Conservation (phyloP, 2,888 invertebrate species). For the Eupithecia abbreviata region DNA sequence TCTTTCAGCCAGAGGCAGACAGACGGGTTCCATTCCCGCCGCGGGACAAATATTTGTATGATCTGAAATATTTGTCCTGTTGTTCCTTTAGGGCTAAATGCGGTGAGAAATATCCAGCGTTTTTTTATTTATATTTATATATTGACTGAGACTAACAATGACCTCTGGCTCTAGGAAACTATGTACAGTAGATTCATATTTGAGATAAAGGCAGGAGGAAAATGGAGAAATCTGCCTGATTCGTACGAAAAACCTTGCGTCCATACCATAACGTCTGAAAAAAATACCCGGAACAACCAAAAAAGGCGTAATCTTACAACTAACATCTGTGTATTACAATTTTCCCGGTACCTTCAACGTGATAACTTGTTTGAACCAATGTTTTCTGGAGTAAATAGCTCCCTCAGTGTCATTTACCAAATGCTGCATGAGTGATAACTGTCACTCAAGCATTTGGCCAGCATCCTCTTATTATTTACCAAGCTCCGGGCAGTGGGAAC, state of each 20-base stretch:
- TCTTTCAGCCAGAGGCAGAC: not conserved
- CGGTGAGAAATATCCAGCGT: not conserved
- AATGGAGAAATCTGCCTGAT: not conserved
- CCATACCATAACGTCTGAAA: not conserved
- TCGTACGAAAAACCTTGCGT: not conserved
- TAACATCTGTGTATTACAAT: not conserved
- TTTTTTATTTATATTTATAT: not conserved
- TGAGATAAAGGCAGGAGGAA: not conserved
- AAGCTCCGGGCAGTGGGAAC: conserved; percentile 8
- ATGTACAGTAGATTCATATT: not conserved
- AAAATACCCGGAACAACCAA: not conserved
- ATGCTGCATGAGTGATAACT: conserved; percentile 10
- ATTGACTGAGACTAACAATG: not conserved
- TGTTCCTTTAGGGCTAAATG: not conserved
- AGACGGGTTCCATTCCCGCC: too few relatives aligned
- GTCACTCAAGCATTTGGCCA: conserved; percentile 20
- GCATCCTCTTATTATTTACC: conserved; percentile 32
- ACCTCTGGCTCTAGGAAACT: not conserved
- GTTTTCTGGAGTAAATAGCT: conserved; percentile 10
- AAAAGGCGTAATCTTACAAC: not conserved
- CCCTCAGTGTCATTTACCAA: conserved; percentile 17
- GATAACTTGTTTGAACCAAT: conserved; percentile 10
- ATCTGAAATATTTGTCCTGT: not conserved
- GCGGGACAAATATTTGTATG: not conserved
- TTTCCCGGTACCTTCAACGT: not conserved